Percentiles rank a stretch among this genome's conserved stretches.
phyloP scores from a whole-genome alignment of 2,888 invertebrate genomes.

The Pardosa pseudoannulata region DNA sequence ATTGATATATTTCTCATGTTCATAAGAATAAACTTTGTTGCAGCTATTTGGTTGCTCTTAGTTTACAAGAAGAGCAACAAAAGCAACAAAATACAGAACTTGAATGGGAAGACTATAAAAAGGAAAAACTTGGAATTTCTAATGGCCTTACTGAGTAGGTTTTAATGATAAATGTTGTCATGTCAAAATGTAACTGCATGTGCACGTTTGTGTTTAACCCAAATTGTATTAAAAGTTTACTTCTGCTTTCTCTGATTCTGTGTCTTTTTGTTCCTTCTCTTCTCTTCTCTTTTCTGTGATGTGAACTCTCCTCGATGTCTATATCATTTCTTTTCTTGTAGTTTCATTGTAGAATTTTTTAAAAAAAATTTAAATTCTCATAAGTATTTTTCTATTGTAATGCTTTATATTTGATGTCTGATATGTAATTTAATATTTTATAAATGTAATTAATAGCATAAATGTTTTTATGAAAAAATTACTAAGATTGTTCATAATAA shows the following conservation, averaged over 20 bases:
- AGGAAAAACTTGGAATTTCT: conserved; percentile 72
- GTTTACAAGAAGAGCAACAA: conserved; percentile 78
- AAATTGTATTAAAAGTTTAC: background rate
- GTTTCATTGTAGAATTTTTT: too few species aligned
- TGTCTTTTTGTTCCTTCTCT: too few species aligned
- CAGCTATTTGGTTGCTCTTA: conserved; percentile 79
- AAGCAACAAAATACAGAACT: conserved; percentile 74
- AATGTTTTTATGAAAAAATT: too few species aligned
- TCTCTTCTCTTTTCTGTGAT: too few species aligned
- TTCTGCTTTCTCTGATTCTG: background rate
- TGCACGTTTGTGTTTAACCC: background rate
- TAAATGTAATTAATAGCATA: too few species aligned
- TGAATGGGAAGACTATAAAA: conserved; percentile 75
- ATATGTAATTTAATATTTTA: too few species aligned
- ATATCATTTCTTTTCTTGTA: too few species aligned
- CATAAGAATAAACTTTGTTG: conserved; percentile 49
- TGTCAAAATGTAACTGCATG: background rate
- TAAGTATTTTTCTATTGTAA: too few species aligned
- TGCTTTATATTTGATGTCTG: too few species aligned
- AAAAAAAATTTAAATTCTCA: too few species aligned
- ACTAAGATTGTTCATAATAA: too few species aligned
- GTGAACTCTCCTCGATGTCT: background rate
- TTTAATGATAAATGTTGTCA: conserved; percentile 8
- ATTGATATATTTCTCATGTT: conserved; percentile 22
- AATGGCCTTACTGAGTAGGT: conserved; percentile 74